phyloP scores from a whole-genome alignment of 37 sponge, comb jelly and placozoan genomes.

The Crambe crambe region DNA sequence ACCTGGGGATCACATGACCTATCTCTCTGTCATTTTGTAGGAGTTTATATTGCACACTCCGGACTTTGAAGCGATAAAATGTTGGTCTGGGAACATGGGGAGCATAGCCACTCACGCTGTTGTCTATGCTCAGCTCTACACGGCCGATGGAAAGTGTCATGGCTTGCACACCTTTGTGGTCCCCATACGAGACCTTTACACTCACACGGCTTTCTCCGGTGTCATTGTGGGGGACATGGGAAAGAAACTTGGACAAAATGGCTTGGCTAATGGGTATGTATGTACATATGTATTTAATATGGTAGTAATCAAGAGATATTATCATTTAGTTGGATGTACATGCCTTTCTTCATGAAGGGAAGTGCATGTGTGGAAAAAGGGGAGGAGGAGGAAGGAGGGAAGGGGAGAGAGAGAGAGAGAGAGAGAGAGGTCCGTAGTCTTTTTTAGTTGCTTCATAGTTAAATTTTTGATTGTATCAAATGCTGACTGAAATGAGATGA shows the following conservation, averaged over 20 bases:
- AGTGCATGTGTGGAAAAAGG: too few species aligned
- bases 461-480: too few species aligned
- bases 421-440: too few species aligned
- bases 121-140: constrained; percentile 94
- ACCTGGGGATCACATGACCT: too few species aligned
- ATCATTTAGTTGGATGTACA: background rate
- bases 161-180: constrained; percentile 95
- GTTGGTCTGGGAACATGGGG: constrained; percentile 92
- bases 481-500: too few species aligned
- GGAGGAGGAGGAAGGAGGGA: too few species aligned
- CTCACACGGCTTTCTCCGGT: constrained; percentile 75
- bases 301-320: background rate
- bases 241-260: constrained; percentile 88
- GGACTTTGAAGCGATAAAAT: constrained; percentile 90
- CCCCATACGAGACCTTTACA: constrained; percentile 79
- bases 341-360: background rate
- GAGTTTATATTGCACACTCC: constrained; percentile 95
- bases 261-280: constrained; percentile 86
- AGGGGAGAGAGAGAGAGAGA: too few species aligned
- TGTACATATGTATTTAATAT: background rate
- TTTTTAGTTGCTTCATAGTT: too few species aligned
- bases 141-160: constrained; percentile 84
- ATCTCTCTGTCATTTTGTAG: constrained; percentile 48
- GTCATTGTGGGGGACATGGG: constrained; percentile 95
- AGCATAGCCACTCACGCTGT: constrained; percentile 85